Percentiles rank a stretch among this genome's conserved stretches.
Evolutionary conservation across 2,113 vertebrate genomes (phyloP).

Genomic region (Onychostruthus taczanowskii): DNA sequence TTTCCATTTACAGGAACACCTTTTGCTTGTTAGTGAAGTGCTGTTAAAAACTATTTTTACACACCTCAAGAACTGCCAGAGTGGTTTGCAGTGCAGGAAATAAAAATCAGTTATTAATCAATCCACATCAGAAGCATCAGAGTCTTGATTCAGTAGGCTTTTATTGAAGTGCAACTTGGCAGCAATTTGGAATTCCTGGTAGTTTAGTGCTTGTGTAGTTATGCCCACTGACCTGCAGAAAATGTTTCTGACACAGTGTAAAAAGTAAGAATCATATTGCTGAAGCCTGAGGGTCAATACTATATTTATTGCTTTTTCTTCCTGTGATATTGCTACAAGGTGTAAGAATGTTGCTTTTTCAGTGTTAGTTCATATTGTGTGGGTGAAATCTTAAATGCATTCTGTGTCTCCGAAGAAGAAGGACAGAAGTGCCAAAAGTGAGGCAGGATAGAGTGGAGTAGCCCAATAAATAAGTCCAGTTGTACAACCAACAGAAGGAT

Average conservation of each 20-base stretch:
- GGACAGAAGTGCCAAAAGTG: neutral
- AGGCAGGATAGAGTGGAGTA: neutral
- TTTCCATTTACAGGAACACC: neutral
- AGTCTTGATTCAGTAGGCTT: neutral
- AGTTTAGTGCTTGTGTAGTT: neutral
- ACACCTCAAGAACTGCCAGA: neutral
- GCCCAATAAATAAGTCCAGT: neutral
- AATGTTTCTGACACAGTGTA: neutral
- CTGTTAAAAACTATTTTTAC: neutral
- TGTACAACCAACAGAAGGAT: neutral
- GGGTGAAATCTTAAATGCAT: neutral
- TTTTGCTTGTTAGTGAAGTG: neutral
- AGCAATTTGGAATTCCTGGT: slow-evolving; percentile 1
- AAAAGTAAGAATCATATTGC: neutral
- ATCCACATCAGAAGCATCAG: neutral
- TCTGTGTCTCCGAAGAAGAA: neutral
- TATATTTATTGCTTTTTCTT: neutral
- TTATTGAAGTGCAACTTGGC: neutral
- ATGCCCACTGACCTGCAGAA: neutral
- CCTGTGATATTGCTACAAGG: neutral
- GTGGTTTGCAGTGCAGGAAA: neutral
- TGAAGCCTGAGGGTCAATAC: neutral
- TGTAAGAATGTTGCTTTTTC: neutral
- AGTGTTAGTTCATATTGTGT: neutral
- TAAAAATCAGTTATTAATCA: neutral